Evolutionary conservation across 2,888 invertebrate species (phyloP), one percentile per base, ranked within the genome.

Genomic region (Parelbella ahira): DNA sequence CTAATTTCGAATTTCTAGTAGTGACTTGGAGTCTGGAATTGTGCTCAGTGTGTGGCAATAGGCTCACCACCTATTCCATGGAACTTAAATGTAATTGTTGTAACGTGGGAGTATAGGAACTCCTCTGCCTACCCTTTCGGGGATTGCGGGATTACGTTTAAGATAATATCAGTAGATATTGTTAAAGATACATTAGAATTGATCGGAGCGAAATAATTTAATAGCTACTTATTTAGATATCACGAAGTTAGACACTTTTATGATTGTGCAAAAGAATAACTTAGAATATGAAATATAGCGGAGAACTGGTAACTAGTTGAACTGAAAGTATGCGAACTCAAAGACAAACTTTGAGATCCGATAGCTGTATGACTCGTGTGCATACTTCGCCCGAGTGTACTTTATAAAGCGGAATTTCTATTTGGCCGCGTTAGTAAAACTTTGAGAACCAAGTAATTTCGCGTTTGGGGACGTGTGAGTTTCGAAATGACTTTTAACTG

Each of bases 321-420:
- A 38, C 11, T 29, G 18, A 24, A 23, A 38, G 24, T 24, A 38
- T 19, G 18, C 30, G 38, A 38, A 12, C 6, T 9, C 15, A 20
- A 29, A 38, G 28, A 29, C 30, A 24, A 38, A 38, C 30, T 38
- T 38, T 18, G 38, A 8, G 30, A 30, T 38, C 23, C 23, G 24
- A 38, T 38, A 30, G 38, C 30, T 23, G 15, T 38, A 18, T 24
- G 38, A 30, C 38, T 30, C 7, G 13, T 30, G 8, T 33, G 21
- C 4, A 33, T 21, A 32, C 37, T 19, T 27, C 23, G 15, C 11
- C 10, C 21, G 3, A 37, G 37, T 27, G 27, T 29, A 38, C 21
- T 38, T 38, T 30, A 29, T 38, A 20, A 15, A 28, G 15, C 12
- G 12, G 13, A 27, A 36, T 21, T 33, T n/a, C 15, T 38, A 38